A percentile compares a stretch with the other conserved stretches of the same genome.
Evolutionary conservation across 1,140 invertebrate species (phyloP).

Genomic region (Drosophila sproati): DNA sequence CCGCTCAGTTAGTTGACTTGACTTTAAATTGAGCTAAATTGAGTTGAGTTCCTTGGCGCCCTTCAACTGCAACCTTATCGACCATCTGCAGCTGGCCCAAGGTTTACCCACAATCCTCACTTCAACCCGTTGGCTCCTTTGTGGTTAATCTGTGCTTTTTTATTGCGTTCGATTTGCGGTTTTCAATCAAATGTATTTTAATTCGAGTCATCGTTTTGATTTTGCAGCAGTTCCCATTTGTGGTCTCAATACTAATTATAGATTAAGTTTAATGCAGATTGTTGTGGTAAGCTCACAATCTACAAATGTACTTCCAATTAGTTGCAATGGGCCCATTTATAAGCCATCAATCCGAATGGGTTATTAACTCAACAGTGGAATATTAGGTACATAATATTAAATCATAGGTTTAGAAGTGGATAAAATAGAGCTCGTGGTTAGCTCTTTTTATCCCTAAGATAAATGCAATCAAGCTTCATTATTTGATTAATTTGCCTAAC

Average conservation of each 20-base stretch:
- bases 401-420: too few species aligned
- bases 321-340: too few species aligned
- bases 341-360: too few species aligned
- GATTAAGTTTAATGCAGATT: too few species aligned
- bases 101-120: neutral
- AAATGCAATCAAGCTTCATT: neutral
- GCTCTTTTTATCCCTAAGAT: too few species aligned
- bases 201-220: neutral
- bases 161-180: neutral
- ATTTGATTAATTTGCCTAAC: neutral
- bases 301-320: too few species aligned
- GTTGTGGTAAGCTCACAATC: too few species aligned
- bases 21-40: conserved; percentile 34
- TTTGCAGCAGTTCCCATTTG: conserved; percentile 9
- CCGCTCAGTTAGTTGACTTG: conserved; percentile 34
- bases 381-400: too few species aligned
- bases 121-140: conserved; percentile 27
- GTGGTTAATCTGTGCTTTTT: neutral
- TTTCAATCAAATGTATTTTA: conserved; percentile 10
- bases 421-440: too few species aligned
- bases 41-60: conserved; percentile 53
- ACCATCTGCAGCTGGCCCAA: conserved; percentile 45
- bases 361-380: too few species aligned
- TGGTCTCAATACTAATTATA: neutral
- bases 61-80: conserved; percentile 1